Base-by-base conservation (phyloP, 2,113 vertebrate genomes). In the Tinamus guttatus region DNA sequence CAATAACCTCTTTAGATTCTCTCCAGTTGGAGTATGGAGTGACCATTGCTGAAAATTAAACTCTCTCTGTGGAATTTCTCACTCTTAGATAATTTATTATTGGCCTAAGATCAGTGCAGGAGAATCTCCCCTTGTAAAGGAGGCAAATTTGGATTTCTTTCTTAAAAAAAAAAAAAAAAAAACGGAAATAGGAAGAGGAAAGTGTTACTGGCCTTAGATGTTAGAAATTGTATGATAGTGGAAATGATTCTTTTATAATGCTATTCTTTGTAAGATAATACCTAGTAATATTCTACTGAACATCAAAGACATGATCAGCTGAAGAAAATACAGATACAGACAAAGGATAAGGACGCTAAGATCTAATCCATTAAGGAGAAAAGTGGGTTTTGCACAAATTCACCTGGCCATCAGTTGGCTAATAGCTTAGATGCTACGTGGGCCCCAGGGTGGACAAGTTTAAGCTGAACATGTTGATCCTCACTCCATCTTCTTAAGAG, bases 161-260 rank as follows among this genome's bases (percentile, higher is more conserved):
- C 19, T 49, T 11, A 49, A 22, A 19, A 49, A 43, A 43, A 49
- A 11, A 20, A 49, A 49, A 32, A 87, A 63, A 73, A 88, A 41
- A 90, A 80, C 87, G 20, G 19, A 36, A 74, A 74, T 2, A 11
- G 38, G 62, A 75, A 92, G 14, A 78, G 49, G 73, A 90, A 96
- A 88, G 73, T n/a, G 16, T 41, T 86, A 27, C 41, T 38, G 77
- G 69, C 7, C 83, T 89, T 22, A 88, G 73, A 67, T 81, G 52
- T 67, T 56, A 49, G 75, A 85, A 65, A 65, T 85, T 74, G 49
- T n/a, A 24, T 2, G 54, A 27, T 2, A 51, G 41, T 67, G n/a
- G 24, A 91, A 86, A 36, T 0, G 0, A 79, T 83, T 2, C 0
- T 58, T 41, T 27, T 28, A 19, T 64, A 71, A 71, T 65, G 27